Conservation (phyloP, 2,888 invertebrate species). For the Quadriops clusia region DNA sequence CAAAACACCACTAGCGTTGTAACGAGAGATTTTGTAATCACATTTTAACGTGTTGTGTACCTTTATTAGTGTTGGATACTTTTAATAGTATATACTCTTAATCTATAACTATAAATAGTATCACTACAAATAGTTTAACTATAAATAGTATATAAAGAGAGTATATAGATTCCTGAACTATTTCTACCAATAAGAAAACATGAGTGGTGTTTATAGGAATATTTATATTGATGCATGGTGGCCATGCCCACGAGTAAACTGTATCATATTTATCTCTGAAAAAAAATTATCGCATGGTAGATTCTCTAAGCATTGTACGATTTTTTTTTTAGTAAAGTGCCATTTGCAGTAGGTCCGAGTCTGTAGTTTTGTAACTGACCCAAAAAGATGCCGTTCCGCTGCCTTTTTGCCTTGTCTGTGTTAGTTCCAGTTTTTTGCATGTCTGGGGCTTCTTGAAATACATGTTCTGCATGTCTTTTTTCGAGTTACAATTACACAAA, state of each 20-base stretch:
- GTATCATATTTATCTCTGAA: conserved; percentile 16
- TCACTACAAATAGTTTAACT: too few relatives aligned
- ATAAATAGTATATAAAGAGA: too few relatives aligned
- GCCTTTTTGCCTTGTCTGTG: conserved; percentile 24
- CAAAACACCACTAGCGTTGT: too few relatives aligned
- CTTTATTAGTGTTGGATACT: too few relatives aligned
- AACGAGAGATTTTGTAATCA: too few relatives aligned
- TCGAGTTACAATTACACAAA: too few relatives aligned
- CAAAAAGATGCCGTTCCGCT: conserved; percentile 31
- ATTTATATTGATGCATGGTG: conserved; percentile 20
- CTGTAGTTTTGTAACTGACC: conserved; percentile 38
- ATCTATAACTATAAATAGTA: too few relatives aligned
- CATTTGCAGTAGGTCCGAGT: conserved; percentile 34
- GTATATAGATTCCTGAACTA: too few relatives aligned
- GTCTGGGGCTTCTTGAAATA: conserved; percentile 27
- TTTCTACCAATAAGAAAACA: too few relatives aligned
- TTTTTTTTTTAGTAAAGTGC: conserved; percentile 35
- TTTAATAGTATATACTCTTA: too few relatives aligned
- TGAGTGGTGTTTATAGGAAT: conserved; percentile 9
- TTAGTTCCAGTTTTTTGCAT: conserved; percentile 28
- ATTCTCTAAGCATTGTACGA: conserved; percentile 32
- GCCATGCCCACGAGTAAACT: conserved; percentile 20
- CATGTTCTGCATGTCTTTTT: conserved; percentile 28
- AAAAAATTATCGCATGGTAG: conserved; percentile 33
- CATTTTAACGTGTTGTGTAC: too few relatives aligned